Evolutionary conservation across 1,140 invertebrate genomes (phyloP).

Genomic region (Ridgeia piscesae): DNA sequence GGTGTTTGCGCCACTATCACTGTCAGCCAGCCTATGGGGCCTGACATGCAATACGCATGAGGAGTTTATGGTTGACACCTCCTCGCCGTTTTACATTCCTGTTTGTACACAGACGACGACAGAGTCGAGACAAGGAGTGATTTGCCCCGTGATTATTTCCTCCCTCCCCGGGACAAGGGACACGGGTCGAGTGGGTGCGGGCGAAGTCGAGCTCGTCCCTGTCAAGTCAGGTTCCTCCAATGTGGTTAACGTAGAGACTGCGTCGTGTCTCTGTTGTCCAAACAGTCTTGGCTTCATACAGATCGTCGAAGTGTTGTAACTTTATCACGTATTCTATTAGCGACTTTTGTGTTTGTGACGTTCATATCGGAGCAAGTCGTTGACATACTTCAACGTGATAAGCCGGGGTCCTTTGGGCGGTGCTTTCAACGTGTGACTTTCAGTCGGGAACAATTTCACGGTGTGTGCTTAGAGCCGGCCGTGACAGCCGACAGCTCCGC

Average conservation of each 20-base stretch:
- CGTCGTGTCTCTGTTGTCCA: background rate
- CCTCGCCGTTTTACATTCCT: background rate
- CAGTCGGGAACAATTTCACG: background rate
- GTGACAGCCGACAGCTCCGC: background rate
- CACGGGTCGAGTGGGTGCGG: background rate
- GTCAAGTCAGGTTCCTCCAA: background rate
- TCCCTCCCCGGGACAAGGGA: too few relatives aligned
- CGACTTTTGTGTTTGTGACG: background rate
- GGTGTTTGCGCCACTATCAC: too few relatives aligned
- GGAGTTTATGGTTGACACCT: background rate
- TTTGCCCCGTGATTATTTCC: background rate
- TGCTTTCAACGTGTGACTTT: background rate
- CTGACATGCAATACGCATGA: too few relatives aligned
- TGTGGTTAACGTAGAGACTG: background rate
- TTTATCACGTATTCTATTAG: background rate
- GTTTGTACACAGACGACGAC: background rate
- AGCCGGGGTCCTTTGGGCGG: background rate
- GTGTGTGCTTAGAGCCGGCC: background rate
- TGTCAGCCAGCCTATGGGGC: too few relatives aligned
- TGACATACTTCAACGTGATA: background rate
- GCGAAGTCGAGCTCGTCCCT: background rate
- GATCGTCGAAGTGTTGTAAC: background rate
- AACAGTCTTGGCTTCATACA: too few relatives aligned
- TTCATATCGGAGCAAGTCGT: background rate
- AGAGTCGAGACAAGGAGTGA: background rate